phyloP scores from a whole-genome alignment of 2,113 vertebrate species.

The Genyomyrus donnyi region DNA sequence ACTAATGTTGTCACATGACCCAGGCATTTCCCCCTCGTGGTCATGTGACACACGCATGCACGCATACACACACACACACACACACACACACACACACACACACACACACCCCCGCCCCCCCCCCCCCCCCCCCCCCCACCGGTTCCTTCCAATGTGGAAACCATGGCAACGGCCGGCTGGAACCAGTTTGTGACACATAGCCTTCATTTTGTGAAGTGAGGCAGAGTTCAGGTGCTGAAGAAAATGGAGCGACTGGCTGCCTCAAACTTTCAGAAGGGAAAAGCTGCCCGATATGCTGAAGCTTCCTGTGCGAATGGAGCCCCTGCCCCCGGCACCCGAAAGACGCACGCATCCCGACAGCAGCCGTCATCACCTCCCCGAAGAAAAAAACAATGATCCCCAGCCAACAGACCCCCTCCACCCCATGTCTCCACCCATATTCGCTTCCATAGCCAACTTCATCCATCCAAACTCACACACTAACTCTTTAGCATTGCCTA shows the following conservation, averaged over 20 bases:
- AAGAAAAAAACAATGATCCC: neutral
- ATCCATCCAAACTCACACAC: neutral
- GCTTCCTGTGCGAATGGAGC: conserved; percentile 56
- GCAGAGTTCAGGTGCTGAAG: conserved; percentile 73
- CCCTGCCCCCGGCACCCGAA: neutral
- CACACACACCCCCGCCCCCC: too few relatives aligned
- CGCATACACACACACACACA: conserved; percentile 39
- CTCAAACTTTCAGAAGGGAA: conserved; percentile 51
- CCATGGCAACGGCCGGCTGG: conserved; percentile 82
- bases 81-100: conserved; percentile 39
- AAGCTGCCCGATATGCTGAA: conserved; percentile 32
- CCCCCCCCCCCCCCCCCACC: conserved; percentile 57
- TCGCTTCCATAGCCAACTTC: neutral
- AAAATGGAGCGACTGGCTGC: conserved; percentile 68
- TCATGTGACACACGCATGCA: conserved; percentile 70
- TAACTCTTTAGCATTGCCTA: neutral
- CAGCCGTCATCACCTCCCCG: neutral
- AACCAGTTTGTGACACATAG: conserved; percentile 78
- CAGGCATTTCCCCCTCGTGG: conserved; percentile 63
- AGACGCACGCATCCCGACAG: conserved; percentile 21
- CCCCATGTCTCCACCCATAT: neutral
- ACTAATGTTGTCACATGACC: conserved; percentile 67
- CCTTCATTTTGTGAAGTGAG: conserved; percentile 82
- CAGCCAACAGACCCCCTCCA: neutral
- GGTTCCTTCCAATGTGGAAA: conserved; percentile 70